These are phyloP conservation scores for Protobothrops mucrosquamatus DNA, from an alignment of 2,113 vertebrate genomes.

Conservation along the genomic window DNA sequence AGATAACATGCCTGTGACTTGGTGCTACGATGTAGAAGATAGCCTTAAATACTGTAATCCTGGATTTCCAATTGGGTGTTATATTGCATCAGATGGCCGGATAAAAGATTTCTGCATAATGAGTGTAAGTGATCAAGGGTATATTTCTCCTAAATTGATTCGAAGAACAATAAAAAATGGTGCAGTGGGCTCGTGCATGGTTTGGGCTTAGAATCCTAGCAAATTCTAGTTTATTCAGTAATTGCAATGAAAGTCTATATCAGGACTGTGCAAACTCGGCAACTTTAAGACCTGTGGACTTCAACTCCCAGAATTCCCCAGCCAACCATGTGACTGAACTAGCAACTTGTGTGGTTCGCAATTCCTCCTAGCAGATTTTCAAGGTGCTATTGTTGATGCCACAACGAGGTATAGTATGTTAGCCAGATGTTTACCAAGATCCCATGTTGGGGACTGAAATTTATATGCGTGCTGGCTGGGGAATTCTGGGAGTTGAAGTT, in stretches of 20 bases:
- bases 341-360: neutral
- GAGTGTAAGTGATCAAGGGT: conserved; percentile 76
- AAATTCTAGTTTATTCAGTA: neutral
- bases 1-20: conserved; percentile 92
- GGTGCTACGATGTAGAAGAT: conserved; percentile 87
- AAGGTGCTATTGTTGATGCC: neutral
- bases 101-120: conserved; percentile 84
- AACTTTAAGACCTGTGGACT: neutral
- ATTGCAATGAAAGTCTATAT: neutral
- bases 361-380: neutral
- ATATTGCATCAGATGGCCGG: conserved; percentile 74
- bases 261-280: neutral
- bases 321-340: neutral
- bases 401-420: neutral
- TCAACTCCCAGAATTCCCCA: neutral
- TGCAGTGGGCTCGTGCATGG: neutral
- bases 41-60: conserved; percentile 85
- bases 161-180: neutral
- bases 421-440: neutral
- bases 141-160: neutral
- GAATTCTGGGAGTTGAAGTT: neutral
- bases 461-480: neutral
- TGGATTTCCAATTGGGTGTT: conserved; percentile 89
- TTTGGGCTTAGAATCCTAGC: neutral
- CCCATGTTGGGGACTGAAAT: neutral